Evolutionary conservation across 2,113 vertebrate genomes (phyloP).

Genomic region (Nesoenas mayeri): DNA sequence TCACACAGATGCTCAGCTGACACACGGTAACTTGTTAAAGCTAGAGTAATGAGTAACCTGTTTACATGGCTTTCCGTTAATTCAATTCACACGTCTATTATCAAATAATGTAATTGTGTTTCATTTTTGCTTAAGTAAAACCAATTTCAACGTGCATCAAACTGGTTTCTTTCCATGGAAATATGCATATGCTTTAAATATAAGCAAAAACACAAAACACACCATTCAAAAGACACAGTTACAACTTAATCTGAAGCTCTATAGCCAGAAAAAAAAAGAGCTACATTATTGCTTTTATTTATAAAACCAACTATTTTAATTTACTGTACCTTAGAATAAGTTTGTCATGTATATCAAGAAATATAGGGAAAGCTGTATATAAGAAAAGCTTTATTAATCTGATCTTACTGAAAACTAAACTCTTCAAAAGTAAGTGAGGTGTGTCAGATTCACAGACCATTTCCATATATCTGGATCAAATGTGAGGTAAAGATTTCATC

Average conservation of each 20-base stretch:
- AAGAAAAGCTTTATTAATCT: background rate
- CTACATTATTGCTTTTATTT: background rate
- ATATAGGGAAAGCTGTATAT: background rate
- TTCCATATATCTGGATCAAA: background rate
- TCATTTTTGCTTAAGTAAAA: background rate
- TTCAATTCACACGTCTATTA: background rate
- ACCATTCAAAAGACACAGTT: background rate
- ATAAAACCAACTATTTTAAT: background rate
- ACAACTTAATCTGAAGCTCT: background rate
- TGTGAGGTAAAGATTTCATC: background rate
- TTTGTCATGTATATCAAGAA: background rate
- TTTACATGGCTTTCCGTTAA: background rate
- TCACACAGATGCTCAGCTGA: background rate
- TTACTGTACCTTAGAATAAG: background rate
- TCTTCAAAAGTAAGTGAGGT: background rate
- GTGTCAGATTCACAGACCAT: background rate
- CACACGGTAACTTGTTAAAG: background rate
- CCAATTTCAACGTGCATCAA: background rate
- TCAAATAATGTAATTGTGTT: conserved; percentile 11
- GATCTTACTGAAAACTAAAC: background rate
- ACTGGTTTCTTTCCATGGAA: background rate
- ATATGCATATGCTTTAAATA: background rate
- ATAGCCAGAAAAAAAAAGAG: background rate
- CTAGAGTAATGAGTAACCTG: background rate
- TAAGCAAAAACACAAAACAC: background rate